Conservation (phyloP, 2,888 invertebrate genomes). For the Hylaea fasciaria region DNA sequence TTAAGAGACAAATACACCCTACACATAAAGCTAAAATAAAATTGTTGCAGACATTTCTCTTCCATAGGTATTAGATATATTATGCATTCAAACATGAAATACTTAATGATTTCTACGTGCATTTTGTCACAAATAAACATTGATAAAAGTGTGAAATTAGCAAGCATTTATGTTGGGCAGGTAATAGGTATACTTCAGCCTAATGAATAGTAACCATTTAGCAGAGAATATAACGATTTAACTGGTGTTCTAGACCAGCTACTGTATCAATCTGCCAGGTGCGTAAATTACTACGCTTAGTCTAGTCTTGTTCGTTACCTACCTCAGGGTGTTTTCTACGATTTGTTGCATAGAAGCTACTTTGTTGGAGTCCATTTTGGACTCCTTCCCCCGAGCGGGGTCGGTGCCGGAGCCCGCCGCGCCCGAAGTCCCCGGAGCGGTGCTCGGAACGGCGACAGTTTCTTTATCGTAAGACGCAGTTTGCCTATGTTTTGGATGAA, state of each 20-base stretch:
- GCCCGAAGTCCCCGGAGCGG: conserved; percentile 73
- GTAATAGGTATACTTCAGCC: no score
- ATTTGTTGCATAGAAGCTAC: conserved; percentile 85
- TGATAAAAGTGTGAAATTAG: neutral
- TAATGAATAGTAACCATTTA: neutral
- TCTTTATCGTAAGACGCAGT: conserved; percentile 84
- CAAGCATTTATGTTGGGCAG: neutral
- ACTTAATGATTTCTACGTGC: conserved; percentile 1
- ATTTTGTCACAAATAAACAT: conserved; percentile 3
- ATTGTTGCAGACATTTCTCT: neutral
- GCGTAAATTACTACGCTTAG: conserved; percentile 5
- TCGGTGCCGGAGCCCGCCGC: conserved; percentile 61
- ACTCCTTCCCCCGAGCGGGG: conserved; percentile 61
- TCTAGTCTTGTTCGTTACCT: conserved; percentile 43
- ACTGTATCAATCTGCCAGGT: conserved; percentile 24
- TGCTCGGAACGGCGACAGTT: conserved; percentile 72
- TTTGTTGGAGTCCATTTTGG: conserved; percentile 79
- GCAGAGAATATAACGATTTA: neutral
- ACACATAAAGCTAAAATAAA: no score
- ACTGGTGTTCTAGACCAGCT: conserved; percentile 1
- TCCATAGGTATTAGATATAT: neutral
- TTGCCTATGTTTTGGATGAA: conserved; percentile 85
- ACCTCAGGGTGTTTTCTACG: conserved; percentile 88
- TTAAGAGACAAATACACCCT: no score
- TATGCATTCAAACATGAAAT: conserved; percentile 7